These are phyloP conservation scores for Melanchra persicariae DNA, from an alignment of 2,888 invertebrate species.

Conservation along the genomic window DNA sequence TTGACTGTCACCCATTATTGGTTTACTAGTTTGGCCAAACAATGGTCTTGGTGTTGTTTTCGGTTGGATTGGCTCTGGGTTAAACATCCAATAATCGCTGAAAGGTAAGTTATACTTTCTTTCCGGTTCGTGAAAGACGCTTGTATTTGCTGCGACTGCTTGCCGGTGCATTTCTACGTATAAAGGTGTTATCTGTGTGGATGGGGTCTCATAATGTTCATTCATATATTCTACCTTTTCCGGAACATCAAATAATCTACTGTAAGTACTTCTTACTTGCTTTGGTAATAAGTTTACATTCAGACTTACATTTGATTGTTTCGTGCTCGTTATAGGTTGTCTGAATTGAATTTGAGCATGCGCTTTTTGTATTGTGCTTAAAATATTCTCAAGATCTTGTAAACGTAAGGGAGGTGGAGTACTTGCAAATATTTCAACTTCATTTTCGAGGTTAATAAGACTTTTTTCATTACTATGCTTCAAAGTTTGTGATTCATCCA, in stretches of 20 bases:
- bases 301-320: slow-evolving; percentile 66
- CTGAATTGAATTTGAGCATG: slow-evolving; percentile 53
- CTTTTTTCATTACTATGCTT: slow-evolving; percentile 77
- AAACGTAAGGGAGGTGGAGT: slow-evolving; percentile 75
- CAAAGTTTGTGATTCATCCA: slow-evolving; percentile 66
- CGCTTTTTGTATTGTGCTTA: slow-evolving; percentile 74
- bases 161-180: slow-evolving; percentile 15
- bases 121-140: slow-evolving; percentile 17
- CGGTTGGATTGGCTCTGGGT: slow-evolving; percentile 1
- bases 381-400: slow-evolving; percentile 82
- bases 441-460: slow-evolving; percentile 82
- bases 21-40: slow-evolving; percentile 12
- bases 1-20: slow-evolving; percentile 10
- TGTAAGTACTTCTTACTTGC: slow-evolving; percentile 17
- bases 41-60: slow-evolving; percentile 1
- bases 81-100: slow-evolving; percentile 41
- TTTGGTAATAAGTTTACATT: slow-evolving; percentile 78
- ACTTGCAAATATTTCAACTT: slow-evolving; percentile 77
- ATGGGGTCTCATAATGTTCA: slow-evolving; percentile 1
- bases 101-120: slow-evolving; percentile 15
- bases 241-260: slow-evolving; percentile 14
- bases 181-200: slow-evolving; percentile 4
- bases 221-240: slow-evolving; percentile 16
- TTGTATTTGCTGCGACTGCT: slow-evolving; percentile 20
- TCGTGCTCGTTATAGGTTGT: slow-evolving; percentile 21